Evolutionary conservation across 2,113 vertebrate species (phyloP).

Genomic region (Leucosticte australis): DNA sequence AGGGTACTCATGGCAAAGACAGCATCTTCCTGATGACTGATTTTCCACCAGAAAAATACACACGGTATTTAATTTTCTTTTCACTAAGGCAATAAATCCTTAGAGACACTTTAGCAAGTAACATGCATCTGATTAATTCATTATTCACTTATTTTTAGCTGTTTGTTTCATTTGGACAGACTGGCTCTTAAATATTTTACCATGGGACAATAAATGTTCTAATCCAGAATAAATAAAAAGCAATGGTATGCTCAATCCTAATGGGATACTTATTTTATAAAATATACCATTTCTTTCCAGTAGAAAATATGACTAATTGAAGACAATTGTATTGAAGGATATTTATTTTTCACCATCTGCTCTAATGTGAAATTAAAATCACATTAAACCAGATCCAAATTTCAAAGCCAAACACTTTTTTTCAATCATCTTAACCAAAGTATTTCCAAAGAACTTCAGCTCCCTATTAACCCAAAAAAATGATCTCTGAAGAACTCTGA

Average conservation of each 20-base stretch:
- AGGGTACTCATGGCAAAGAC: neutral
- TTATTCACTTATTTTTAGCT: conserved; percentile 32
- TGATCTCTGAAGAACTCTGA: neutral
- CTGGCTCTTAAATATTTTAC: neutral
- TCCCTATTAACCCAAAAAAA: neutral
- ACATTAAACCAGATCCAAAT: neutral
- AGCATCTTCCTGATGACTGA: neutral
- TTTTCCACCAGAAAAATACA: neutral
- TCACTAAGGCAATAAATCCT: neutral
- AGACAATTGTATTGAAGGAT: neutral
- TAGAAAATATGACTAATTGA: neutral
- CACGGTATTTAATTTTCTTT: neutral
- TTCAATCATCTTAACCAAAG: neutral
- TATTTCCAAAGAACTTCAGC: neutral
- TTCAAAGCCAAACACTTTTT: neutral
- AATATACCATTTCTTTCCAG: neutral
- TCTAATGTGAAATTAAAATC: neutral
- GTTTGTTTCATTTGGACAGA: neutral
- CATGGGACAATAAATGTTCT: neutral
- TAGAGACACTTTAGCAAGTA: neutral
- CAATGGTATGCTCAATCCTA: neutral
- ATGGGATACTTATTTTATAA: neutral
- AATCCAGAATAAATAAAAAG: neutral
- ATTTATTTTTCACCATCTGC: neutral
- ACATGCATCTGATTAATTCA: conserved; percentile 16